A percentile compares a stretch with the other conserved stretches of the same genome.
Conservation (phyloP, 92 coral and sea anemone genomes). For the Scolanthus callimorphus region DNA sequence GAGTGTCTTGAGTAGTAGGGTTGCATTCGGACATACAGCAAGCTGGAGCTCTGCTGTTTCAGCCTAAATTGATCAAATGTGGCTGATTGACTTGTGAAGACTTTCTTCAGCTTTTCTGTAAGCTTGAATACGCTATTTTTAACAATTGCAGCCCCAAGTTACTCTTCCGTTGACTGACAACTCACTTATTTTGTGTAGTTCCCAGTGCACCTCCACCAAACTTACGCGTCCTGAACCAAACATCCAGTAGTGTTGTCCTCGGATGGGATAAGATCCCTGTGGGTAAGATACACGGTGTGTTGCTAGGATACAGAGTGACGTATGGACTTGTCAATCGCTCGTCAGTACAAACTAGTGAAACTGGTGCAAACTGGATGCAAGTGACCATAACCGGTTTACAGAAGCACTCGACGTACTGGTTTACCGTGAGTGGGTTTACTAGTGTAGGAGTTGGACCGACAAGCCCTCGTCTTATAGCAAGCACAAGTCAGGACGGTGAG, state of each 20-base stretch:
- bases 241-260: constrained; percentile 11
- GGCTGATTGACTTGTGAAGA: no score
- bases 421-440: not conserved
- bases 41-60: no score
- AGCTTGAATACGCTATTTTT: not conserved
- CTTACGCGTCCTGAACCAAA: constrained; percentile 1
- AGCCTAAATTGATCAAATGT: no score
- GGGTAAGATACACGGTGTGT: not conserved
- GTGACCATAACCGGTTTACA: not conserved
- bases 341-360: not conserved
- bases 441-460: not conserved
- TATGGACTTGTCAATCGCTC: not conserved
- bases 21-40: no score
- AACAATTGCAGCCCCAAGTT: not conserved
- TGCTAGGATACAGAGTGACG: not conserved
- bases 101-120: no score
- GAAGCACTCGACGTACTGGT: not conserved
- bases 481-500: not conserved
- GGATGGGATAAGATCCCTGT: constrained; percentile 4
- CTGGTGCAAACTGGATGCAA: not conserved
- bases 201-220: constrained; percentile 8
- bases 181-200: not conserved
- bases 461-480: not conserved
- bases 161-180: no score
- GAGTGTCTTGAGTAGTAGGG: no score